Base-by-base conservation (phyloP, 2,888 invertebrate genomes). In the Mystacides longicornis region DNA sequence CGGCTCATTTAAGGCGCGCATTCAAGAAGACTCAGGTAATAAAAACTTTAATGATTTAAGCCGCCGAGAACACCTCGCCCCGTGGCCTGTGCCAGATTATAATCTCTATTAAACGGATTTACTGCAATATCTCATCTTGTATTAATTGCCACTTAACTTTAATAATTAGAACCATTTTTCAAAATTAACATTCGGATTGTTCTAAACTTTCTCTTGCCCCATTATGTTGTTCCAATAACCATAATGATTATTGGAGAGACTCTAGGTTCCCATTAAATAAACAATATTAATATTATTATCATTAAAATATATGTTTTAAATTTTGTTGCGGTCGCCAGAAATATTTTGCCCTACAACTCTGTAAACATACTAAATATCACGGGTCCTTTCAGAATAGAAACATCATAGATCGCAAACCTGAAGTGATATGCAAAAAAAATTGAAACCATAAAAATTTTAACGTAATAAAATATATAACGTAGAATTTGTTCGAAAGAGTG, bases 1-100 rank as follows among this genome's bases (percentile, higher is more conserved):
- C 60, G 60, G 60, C 57, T 59, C 60, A 61, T 61, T 61, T 61
- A 61, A 61, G 59, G 57, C 57, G 59, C 59, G 54, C 60, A 59
- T 57, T 61, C 59, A 61, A 58, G 60, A 58, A 58, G 52, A 55
- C 58, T 58, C 58, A 58, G 59, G 60, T 58, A 61, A 61, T 61
- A 61, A 61, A 61, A 61, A 61, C 59, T 61, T 61, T 61, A 46
- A 49, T 60, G 60, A 60, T 60, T 60, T 60, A 60, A 52, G 50
- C 31, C 57, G 33, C 33, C 11, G 31, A 43, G 48, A 42, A 51
- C 37, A 16, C n/a, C n/a, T n/a, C 3, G 27, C 27, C 58, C 55
- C 52, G 43, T 50, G 43, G 45, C 55, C 55, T 58, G 48, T 54
- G 23, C 19, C 19, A 51, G 54, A 54, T 55, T 11, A 23, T 22